These are phyloP conservation scores for Dolichomitus sp. DNA, from an alignment of 2,888 invertebrate genomes.

Conservation along the genomic window DNA sequence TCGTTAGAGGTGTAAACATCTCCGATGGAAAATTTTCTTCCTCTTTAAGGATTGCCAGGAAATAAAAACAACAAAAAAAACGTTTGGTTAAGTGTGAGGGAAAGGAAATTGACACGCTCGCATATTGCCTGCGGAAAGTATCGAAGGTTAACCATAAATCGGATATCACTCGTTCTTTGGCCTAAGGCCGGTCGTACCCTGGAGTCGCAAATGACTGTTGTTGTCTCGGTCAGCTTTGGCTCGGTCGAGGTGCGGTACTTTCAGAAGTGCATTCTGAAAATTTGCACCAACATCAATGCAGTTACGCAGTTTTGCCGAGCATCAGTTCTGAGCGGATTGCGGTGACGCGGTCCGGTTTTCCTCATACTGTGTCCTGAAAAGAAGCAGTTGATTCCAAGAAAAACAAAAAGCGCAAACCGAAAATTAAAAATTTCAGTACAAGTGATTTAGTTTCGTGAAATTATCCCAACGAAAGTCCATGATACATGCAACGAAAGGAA, in stretches of 20 bases:
- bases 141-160: slow-evolving; percentile 30
- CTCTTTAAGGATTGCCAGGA: slow-evolving; percentile 7
- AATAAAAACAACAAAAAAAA: neutral
- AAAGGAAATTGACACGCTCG: slow-evolving; percentile 7
- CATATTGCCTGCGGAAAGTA: slow-evolving; percentile 12
- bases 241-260: slow-evolving; percentile 31
- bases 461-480: neutral
- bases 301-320: slow-evolving; percentile 30
- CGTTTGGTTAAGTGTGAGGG: neutral
- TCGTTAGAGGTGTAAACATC: too few relatives aligned
- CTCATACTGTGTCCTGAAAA: neutral
- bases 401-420: neutral
- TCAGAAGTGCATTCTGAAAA: slow-evolving; percentile 14
- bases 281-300: slow-evolving; percentile 7
- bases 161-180: neutral
- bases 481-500: neutral
- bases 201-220: slow-evolving; percentile 47
- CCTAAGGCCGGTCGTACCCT: slow-evolving; percentile 39
- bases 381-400: slow-evolving; percentile 1
- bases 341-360: slow-evolving; percentile 19
- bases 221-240: slow-evolving; percentile 27
- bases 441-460: neutral
- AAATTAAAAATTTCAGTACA: neutral
- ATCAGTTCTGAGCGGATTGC: slow-evolving; percentile 29
- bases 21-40: neutral